Evolutionary conservation across 2,888 invertebrate genomes (phyloP), one percentile per base, ranked within the genome.

Genomic region (Oscheius sp.): DNA sequence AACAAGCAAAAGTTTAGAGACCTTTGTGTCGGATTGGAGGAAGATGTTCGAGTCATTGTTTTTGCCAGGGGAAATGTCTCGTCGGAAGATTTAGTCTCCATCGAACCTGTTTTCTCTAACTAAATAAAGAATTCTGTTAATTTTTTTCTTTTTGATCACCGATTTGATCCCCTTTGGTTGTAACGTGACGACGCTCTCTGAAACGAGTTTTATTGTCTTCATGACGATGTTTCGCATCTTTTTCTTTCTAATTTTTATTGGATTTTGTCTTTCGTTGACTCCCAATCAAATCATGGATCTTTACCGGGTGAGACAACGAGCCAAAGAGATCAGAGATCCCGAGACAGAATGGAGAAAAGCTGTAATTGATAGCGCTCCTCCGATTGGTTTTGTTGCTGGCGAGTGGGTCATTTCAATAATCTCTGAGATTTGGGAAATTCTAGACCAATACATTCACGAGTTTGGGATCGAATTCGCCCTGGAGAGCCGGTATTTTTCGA

Each of bases 1-100:
- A 6, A 42, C n/a, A 42, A 34, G 12, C 6, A 6, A 34, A 34
- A 10, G 37, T 61, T 33, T 25, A 61, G 61, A 33, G 23, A 27
- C 46, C 46, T 10, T 20, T 33, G 5, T 64, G 64, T 45, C 31
- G 64, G 6, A 33, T 23, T 46, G 64, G 64, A 6, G 46, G 64
- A 20, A 27, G 33, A 12, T 64, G 64, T 48, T 50, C 46, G 17
- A 29, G 17, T 2, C 20, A 45, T 46, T 64, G 64, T 33, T 17
- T 45, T 17, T 64, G 64, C 31, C 48, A 46, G 15, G 64, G 64
- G 10, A 27, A 45, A 17, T 64, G 64, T 23, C 34, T 64, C 15
- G 64, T 64, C 31, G 64, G 64, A 27, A 29, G 64, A 3, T 64
- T 48, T 34, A 64, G 34, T 15, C 50, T 64, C 33, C 45, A 42